phyloP scores from a whole-genome alignment of 2,888 invertebrate species.

The Lithophane socia region DNA sequence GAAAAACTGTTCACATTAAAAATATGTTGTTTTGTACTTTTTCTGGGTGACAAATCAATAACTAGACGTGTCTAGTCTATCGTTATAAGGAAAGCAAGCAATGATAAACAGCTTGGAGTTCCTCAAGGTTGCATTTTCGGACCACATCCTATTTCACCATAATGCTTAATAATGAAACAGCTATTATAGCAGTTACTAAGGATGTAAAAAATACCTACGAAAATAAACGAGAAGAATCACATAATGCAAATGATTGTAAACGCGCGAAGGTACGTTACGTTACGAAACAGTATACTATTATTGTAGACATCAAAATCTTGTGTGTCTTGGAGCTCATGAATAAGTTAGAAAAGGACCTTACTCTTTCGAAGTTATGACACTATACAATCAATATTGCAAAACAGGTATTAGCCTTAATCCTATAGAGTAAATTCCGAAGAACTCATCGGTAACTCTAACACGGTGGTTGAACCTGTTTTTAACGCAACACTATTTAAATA shows the following conservation, averaged over 20 bases:
- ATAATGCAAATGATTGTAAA: background rate
- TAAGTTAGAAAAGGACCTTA: slow-evolving; percentile 23
- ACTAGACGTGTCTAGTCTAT: background rate
- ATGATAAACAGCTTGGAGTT: background rate
- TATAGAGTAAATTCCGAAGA: slow-evolving; percentile 45
- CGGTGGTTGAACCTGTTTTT: slow-evolving; percentile 59
- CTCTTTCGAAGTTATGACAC: slow-evolving; percentile 32
- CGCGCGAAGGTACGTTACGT: background rate
- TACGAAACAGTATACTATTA: background rate
- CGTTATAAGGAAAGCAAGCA: background rate
- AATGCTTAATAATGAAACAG: too few species aligned
- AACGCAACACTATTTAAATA: slow-evolving; percentile 65
- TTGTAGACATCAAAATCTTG: slow-evolving; percentile 3
- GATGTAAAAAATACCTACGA: background rate
- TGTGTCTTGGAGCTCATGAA: background rate
- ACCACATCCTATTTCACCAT: background rate
- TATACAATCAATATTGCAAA: slow-evolving; percentile 40
- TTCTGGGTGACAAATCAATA: background rate
- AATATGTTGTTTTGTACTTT: background rate
- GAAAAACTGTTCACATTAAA: background rate
- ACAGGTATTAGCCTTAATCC: slow-evolving; percentile 50
- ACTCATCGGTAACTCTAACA: slow-evolving; percentile 54
- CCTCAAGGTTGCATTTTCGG: slow-evolving; percentile 9
- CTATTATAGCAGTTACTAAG: background rate
- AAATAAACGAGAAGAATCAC: background rate